Conservation (phyloP, 2,113 vertebrate species). For the Steatornis caripensis region DNA sequence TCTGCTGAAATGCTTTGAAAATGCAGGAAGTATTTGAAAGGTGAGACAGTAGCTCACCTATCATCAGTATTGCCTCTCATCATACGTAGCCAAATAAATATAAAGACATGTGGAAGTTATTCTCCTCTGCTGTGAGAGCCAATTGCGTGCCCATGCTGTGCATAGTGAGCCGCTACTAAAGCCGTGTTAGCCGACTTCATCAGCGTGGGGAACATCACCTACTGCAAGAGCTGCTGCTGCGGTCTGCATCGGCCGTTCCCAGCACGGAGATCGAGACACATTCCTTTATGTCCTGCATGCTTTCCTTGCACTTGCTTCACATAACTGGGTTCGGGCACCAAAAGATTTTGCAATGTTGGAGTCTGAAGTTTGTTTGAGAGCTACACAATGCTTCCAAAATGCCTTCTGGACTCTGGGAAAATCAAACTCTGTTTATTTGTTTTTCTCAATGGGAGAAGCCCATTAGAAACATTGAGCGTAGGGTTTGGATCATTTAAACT, state of each 20-base stretch:
- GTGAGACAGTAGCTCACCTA: neutral
- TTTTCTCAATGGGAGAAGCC: neutral
- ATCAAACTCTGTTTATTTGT: neutral
- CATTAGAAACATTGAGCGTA: neutral
- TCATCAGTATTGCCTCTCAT: neutral
- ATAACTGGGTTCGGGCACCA: neutral
- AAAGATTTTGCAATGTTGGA: neutral
- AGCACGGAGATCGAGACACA: rapidly evolving
- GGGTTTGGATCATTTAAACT: neutral
- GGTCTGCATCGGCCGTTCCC: neutral
- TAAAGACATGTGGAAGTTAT: neutral
- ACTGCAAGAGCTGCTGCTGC: neutral
- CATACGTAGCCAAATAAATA: neutral
- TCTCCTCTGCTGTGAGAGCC: neutral
- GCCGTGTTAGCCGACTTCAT: neutral
- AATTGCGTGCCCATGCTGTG: neutral
- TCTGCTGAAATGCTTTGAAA: neutral
- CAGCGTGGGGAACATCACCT: neutral
- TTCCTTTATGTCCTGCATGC: neutral
- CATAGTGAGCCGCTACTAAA: neutral
- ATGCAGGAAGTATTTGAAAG: neutral
- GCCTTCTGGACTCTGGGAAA: neutral
- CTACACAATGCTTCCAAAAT: neutral
- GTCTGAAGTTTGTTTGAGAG: neutral
- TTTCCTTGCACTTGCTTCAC: neutral